Percentiles rank a stretch among this genome's conserved stretches.
These are phyloP conservation scores for Sebastes cheni DNA, from an alignment of 2,797 vertebrate genomes.

Conservation along the genomic window DNA sequence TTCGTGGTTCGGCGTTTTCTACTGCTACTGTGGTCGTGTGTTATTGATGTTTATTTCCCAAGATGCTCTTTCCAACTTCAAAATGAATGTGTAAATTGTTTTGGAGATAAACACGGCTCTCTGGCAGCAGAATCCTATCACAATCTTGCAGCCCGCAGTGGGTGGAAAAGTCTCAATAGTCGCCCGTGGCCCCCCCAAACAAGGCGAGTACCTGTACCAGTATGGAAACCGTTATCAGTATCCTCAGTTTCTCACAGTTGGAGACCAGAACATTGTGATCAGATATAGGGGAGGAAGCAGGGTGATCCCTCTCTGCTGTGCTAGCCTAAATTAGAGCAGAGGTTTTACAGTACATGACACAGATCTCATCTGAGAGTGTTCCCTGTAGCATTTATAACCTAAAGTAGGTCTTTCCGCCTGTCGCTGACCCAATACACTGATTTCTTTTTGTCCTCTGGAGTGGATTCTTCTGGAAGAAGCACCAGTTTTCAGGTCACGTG, in stretches of 20 bases:
- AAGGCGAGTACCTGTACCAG: not conserved
- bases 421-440: constrained; percentile 28
- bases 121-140: not conserved
- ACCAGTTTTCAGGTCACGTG: not conserved
- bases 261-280: constrained; percentile 27
- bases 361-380: constrained; percentile 29
- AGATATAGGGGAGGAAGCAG: constrained; percentile 3
- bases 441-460: not conserved
- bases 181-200: not conserved
- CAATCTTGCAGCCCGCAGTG: not conserved
- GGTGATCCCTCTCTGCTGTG: constrained; percentile 35
- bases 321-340: not conserved
- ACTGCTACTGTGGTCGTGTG: not conserved
- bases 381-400: constrained; percentile 29
- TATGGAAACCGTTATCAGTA: constrained; percentile 23
- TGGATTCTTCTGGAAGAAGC: not conserved
- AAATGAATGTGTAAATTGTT: constrained; percentile 20
- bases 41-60: constrained; percentile 14
- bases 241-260: constrained; percentile 21
- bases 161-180: not conserved
- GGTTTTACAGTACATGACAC: constrained; percentile 33
- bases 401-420: constrained; percentile 54
- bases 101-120: not conserved
- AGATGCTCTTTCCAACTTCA: constrained; percentile 21
- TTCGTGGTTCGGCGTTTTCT: not conserved